phyloP scores from a whole-genome alignment of 2,113 vertebrate species.

The Pollachius pollachius region DNA sequence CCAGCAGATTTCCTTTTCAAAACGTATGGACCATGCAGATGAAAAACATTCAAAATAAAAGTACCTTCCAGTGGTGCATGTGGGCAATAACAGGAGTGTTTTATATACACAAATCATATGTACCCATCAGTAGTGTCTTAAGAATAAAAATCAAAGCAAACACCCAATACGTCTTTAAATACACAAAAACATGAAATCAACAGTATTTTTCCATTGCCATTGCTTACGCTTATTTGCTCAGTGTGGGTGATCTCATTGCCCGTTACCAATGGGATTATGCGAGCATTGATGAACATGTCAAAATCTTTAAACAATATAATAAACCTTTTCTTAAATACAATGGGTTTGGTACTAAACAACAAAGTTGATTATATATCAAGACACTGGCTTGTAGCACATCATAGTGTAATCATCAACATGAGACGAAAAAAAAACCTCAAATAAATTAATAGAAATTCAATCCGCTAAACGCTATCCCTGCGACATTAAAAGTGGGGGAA shows the following conservation, averaged over 20 bases:
- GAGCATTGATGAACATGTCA: constrained; percentile 28
- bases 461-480: constrained; percentile 52
- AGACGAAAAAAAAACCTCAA: constrained; percentile 50
- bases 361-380: constrained; percentile 21
- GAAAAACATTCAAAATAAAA: constrained; percentile 8
- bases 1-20: constrained; percentile 29
- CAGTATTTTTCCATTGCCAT: constrained; percentile 42
- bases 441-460: constrained; percentile 56
- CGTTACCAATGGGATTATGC: constrained; percentile 11
- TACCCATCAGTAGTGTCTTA: constrained; percentile 71
- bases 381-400: constrained; percentile 49
- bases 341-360: constrained; percentile 30
- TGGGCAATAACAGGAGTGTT: constrained; percentile 23
- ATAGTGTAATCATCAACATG: constrained; percentile 64
- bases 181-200: constrained; percentile 19
- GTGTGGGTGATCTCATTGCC: constrained; percentile 18
- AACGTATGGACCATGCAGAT: constrained; percentile 36
- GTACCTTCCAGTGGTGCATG: constrained; percentile 52
- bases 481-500: constrained; percentile 49
- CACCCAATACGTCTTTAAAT: constrained; percentile 24
- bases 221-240: constrained; percentile 51
- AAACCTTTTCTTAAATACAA: constrained; percentile 12
- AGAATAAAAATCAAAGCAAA: constrained; percentile 43
- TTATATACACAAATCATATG: constrained; percentile 61
- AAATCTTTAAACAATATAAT: not conserved